Percentiles rank a stretch among this genome's conserved stretches.
Evolutionary conservation across 1,140 invertebrate species (phyloP).

Genomic region (Meloidogyne floridensis): DNA sequence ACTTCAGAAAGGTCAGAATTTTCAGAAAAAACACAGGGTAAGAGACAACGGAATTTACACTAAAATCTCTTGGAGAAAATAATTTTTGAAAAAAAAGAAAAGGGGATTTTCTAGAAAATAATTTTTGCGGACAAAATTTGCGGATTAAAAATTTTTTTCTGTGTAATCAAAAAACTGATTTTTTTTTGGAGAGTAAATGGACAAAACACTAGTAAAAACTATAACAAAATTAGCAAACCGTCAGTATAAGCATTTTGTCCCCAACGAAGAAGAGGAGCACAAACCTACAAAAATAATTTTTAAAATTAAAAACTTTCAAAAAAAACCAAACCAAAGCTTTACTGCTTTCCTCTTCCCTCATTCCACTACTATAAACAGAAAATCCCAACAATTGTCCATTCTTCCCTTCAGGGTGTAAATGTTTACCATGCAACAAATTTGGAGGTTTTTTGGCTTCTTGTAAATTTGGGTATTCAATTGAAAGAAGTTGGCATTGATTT

Average conservation of each 20-base stretch:
- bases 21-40: no score
- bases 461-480: conserved; percentile 19
- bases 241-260: conserved; percentile 52
- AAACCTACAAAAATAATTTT: conserved; percentile 48
- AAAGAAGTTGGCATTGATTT: conserved; percentile 13
- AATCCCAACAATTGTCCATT: conserved; percentile 57
- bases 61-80: no score
- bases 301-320: neutral
- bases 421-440: conserved; percentile 44
- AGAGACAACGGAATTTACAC: no score
- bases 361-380: conserved; percentile 40
- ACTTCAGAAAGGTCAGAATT: no score
- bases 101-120: no score
- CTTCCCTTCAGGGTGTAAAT: conserved; percentile 52
- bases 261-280: conserved; percentile 53
- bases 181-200: no score
- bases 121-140: no score
- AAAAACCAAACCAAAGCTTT: conserved; percentile 8
- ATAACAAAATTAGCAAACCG: conserved; percentile 23
- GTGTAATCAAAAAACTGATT: no score
- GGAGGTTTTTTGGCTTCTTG: conserved; percentile 31
- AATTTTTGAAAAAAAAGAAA: no score
- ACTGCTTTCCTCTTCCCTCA: neutral
- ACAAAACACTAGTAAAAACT: neutral
- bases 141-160: no score